Percentiles rank a stretch among this genome's conserved stretches.
Evolutionary conservation across 2,888 invertebrate species (phyloP).

Genomic region (Ligdia adustata): DNA sequence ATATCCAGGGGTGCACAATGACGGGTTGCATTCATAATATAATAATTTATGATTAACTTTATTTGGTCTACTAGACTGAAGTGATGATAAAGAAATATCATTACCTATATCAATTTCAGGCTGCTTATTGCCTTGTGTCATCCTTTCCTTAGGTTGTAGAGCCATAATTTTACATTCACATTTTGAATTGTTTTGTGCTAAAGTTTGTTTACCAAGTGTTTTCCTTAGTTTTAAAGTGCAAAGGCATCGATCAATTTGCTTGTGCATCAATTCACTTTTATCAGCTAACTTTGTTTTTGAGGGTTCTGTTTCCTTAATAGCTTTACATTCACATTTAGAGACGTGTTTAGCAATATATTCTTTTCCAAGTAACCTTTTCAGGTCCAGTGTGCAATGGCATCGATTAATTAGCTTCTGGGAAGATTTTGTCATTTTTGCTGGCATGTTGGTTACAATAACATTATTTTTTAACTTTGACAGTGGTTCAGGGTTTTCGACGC

Average conservation of each 20-base stretch:
- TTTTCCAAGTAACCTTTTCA: no score
- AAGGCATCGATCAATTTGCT: background rate
- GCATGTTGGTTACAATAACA: no score
- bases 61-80: background rate
- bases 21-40: slow-evolving; percentile 47
- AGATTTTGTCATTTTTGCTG: no score
- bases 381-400: no score
- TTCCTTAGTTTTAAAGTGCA: slow-evolving; percentile 1
- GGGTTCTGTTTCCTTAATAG: background rate
- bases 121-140: slow-evolving; percentile 1
- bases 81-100: background rate
- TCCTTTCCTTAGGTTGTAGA: background rate
- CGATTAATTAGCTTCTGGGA: no score
- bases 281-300: slow-evolving; percentile 17
- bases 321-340: background rate
- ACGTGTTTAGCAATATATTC: no score
- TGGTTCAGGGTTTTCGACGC: slow-evolving; percentile 15
- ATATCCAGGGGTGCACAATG: slow-evolving; percentile 41
- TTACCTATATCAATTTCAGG: background rate
- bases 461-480: no score
- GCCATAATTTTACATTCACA: background rate
- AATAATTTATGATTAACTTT: slow-evolving; percentile 25
- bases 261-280: slow-evolving; percentile 14
- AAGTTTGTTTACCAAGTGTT: background rate
- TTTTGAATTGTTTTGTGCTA: background rate